Evolutionary conservation across 2,888 invertebrate genomes (phyloP), one percentile per base, ranked within the genome.

Genomic region (Standfussiana lucernea): DNA sequence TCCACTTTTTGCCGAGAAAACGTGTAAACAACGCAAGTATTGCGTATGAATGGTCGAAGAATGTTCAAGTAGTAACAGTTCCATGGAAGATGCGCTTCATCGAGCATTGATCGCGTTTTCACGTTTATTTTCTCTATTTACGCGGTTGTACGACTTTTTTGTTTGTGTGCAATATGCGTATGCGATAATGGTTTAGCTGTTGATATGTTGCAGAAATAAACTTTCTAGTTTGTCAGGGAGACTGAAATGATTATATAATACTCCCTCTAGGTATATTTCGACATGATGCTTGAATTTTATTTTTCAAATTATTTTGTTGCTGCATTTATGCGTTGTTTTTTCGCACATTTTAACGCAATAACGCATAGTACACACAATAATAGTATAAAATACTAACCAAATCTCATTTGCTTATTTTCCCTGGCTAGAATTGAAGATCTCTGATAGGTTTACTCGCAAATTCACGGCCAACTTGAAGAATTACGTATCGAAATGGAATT

Each of bases 61-160:
- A 89, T 88, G 85, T 85, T 86, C 80, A 80, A 83, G 83, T 77
- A 65, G 64, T 73, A 82, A 75, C 69, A 79, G 37, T 80, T 75
- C 75, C 83, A 84, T 87, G 82, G 77, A 83, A 77, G 75, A 68
- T 50, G 72, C 75, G 84, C 78, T 77, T 62, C 66, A 79, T 84
- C 32, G 82, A 53, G n/a, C 15, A 18, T 64, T 64, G 40, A 64
- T 64, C 40, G 40, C 64, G 40, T 64, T 64, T 64, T n/a, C 65
- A 47, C 81, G 68, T 86, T 82, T 80, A 69, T 86, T 79, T 82
- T 84, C 72, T 79, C 59, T 61, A 53, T 65, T 73, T 79, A 86
- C 70, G 15, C 72, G 65, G 59, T 66, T 77, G 79, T 75, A 61
- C 53, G 32, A 62, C 35, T 73, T 71, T 50, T 28, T 59, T 47